Base-by-base conservation (phyloP, 2,113 vertebrate species). In the Dasyprocta punctata region DNA sequence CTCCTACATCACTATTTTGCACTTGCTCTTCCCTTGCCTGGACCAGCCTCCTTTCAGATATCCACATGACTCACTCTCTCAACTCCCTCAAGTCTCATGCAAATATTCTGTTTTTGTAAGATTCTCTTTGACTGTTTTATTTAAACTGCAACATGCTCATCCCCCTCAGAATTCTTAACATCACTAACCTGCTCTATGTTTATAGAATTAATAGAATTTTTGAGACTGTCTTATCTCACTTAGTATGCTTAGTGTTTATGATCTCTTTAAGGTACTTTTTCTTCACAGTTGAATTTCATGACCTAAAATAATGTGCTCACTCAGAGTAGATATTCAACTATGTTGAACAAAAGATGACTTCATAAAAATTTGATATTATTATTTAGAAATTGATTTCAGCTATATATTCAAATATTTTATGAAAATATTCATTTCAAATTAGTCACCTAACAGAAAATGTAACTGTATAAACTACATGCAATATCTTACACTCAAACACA, bases 361-460 rank as follows among this genome's bases (percentile, higher is more conserved):
- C 52, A n/a, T 78, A 85, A 78, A 60, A 14, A 60, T 67, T 78
- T 65, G 11, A 77, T 77, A 78, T 58, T 67, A 47, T 14, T 38
- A 67, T 67, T 87, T 91, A 58, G 41, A 13, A 88, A 54, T 52
- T 5, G 6, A 77, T 61, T 69, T 94, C 17, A 92, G 1, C 44
- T 95, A 12, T 87, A 63, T 36, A 5, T 89, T n/a, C 33, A 22
- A 44, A 63, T 90, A n/a, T 65, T 73, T 93, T 28, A 67, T 67
- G 11, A 60, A 86, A 54, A n/a, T 90, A 90, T 67, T 81, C 58
- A 36, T 60, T 86, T 84, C 58, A 92, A 84, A 90, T 58, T 75
- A 90, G 38, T 13, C n/a, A 71, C 47, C 0, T 54, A 78, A 84
- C 44, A 19, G n/a, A 90, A 85, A 56, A 89, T 44, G 22, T 44